These are phyloP conservation scores for Nibea coibor DNA, from an alignment of 2,113 vertebrate species.

Conservation along the genomic window DNA sequence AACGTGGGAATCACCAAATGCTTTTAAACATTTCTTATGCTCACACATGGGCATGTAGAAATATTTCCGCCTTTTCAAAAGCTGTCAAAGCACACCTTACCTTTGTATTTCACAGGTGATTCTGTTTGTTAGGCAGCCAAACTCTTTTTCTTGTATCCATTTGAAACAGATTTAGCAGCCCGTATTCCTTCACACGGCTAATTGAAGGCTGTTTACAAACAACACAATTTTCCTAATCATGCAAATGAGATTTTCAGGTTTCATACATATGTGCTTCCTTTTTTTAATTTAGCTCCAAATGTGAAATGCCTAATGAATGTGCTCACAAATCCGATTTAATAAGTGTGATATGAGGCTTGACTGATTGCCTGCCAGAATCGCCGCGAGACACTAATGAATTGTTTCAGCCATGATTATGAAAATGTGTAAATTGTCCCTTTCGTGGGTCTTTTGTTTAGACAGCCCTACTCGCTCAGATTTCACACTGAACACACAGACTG, in stretches of 20 bases:
- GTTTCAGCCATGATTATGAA: conserved; percentile 59
- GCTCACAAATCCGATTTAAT: conserved; percentile 59
- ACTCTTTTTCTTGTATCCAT: conserved; percentile 4
- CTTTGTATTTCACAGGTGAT: conserved; percentile 28
- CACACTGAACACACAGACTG: conserved; percentile 7
- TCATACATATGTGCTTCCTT: conserved; percentile 31
- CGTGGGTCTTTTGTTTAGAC: not conserved
- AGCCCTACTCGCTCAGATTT: not conserved
- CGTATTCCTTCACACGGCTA: conserved; percentile 8
- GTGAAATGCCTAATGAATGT: conserved; percentile 50
- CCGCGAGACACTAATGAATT: conserved; percentile 53
- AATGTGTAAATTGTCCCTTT: conserved; percentile 43
- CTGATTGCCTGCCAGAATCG: conserved; percentile 62
- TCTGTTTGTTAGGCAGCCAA: conserved; percentile 18
- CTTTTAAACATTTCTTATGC: not conserved
- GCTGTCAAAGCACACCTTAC: not conserved
- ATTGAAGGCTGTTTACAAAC: conserved; percentile 50
- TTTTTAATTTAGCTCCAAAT: conserved; percentile 49
- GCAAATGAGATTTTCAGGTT: conserved; percentile 58
- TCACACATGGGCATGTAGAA: not conserved
- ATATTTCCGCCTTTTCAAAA: not conserved
- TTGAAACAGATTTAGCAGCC: conserved; percentile 18
- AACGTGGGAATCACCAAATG: not conserved
- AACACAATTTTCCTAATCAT: conserved; percentile 41
- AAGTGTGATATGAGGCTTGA: conserved; percentile 59